Evolutionary conservation across 2,113 vertebrate genomes (phyloP), one percentile per base, ranked within the genome.

Genomic region (Pao palembangensis): DNA sequence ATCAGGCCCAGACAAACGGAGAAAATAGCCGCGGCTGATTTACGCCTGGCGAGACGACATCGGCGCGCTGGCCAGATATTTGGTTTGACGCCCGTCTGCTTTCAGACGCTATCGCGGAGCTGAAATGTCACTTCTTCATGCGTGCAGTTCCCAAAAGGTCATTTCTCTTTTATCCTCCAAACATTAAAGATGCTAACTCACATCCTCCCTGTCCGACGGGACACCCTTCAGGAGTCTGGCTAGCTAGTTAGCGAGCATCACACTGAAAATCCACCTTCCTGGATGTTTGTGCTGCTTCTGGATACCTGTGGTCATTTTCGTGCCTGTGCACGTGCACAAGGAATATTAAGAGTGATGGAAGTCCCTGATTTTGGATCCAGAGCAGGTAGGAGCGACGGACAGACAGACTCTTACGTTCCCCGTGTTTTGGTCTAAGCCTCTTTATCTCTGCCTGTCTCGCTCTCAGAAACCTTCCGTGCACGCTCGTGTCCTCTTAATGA

Each of bases 381-480:
- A 48, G 14, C 51, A 68, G 62, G 71, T 69, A 61, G 65, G 48
- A 58, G 51, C 75, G 73, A 57, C 25, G 28, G 42, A 44, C 42
- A 75, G 73, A 57, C 25, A 38, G 42, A 44, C 42, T 64, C 21
- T 50, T 55, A 28, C 38, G 46, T 55, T 50, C 18, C 18, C 19
- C 8, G 19, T 14, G 13, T 43, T 38, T 38, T 52, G 38, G 58
- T 18, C 21, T 72, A 53, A 59, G 43, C 44, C 18, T 20, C 25
- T 28, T 60, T 17, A 46, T 52, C 58, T 52, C 58, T 20, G 34
- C 10, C 31, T 13, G 38, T 19, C 31, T 64, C 43, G 2, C 34
- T 61, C 49, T 38, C 61, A 46, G 42, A 51, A 67, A 78, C 63
- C 68, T 70, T 84, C 60, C 70, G 54, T 71, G 67, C 73, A 65